phyloP scores from a whole-genome alignment of 2,888 invertebrate species.

The Heliconius erato region DNA sequence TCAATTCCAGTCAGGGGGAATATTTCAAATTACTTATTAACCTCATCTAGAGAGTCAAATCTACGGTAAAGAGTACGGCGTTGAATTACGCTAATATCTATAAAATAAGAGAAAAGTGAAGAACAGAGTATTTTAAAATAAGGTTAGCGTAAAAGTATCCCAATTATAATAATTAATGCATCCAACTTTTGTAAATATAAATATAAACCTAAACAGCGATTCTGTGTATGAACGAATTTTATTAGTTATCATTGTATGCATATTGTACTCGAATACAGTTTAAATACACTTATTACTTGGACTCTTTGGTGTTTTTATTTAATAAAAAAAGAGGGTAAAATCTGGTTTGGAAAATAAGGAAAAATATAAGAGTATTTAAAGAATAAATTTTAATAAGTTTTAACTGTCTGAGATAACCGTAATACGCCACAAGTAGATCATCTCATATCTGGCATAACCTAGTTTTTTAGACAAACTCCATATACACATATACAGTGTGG shows the following conservation, averaged over 20 bases:
- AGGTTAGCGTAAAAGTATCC: background rate
- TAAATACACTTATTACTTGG: constrained; percentile 7
- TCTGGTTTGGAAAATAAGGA: too few species aligned
- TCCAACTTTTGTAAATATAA: constrained; percentile 17
- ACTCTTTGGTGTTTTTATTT: constrained; percentile 1
- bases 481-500: too few species aligned
- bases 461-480: too few species aligned
- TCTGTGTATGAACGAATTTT: constrained; percentile 27
- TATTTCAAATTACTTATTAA: background rate
- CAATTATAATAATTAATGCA: background rate
- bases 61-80: background rate
- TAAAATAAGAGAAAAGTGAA: background rate
- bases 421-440: too few species aligned
- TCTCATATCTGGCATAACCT: too few species aligned
- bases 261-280: constrained; percentile 13
- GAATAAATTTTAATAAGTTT: too few species aligned
- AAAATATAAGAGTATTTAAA: too few species aligned
- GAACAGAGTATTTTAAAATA: background rate
- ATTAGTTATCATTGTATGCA: background rate
- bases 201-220: constrained; percentile 13
- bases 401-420: too few species aligned
- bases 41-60: background rate
- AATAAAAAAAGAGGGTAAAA: background rate
- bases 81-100: background rate
- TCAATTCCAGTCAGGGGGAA: background rate